A percentile compares a stretch with the other conserved stretches of the same genome.
Evolutionary conservation across 2,888 invertebrate genomes (phyloP).

Genomic region (Congeria kusceri): DNA sequence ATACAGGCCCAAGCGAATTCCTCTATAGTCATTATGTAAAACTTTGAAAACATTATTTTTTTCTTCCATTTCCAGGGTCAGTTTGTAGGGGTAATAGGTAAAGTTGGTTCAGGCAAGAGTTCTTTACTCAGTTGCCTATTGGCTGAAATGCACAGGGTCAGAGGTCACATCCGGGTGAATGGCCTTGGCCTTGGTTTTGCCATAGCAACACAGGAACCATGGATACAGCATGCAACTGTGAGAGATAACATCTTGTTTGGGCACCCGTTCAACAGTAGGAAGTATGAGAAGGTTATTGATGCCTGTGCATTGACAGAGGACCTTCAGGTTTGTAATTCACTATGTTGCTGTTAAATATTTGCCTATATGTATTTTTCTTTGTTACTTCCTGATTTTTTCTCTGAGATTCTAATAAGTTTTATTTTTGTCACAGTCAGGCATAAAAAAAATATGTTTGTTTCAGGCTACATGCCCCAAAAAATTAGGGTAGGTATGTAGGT

Average conservation of each 20-base stretch:
- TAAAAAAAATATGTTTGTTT: no score
- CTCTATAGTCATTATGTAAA: no score
- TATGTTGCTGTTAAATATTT: no score
- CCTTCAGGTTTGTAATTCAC: constrained; percentile 87
- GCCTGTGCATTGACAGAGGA: constrained; percentile 93
- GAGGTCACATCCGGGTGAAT: constrained; percentile 89
- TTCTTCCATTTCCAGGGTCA: constrained; percentile 74
- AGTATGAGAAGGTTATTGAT: constrained; percentile 92
- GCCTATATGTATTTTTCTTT: no score
- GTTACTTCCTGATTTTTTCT: no score
- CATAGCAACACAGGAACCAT: constrained; percentile 93
- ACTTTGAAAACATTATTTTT: no score
- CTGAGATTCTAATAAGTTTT: no score
- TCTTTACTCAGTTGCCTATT: constrained; percentile 93
- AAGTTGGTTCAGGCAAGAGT: constrained; percentile 96
- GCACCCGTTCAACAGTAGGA: constrained; percentile 91
- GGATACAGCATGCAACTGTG: constrained; percentile 96
- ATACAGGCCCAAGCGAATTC: no score
- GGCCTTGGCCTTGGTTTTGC: constrained; percentile 86
- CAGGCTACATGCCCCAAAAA: no score
- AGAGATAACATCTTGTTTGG: constrained; percentile 98
- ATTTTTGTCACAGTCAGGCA: no score
- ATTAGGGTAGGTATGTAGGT: no score
- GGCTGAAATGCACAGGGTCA: constrained; percentile 91
- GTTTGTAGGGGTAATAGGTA: constrained; percentile 93